Evolutionary conservation across 2,113 vertebrate genomes (phyloP).

Genomic region (Catharus fuscescens): DNA sequence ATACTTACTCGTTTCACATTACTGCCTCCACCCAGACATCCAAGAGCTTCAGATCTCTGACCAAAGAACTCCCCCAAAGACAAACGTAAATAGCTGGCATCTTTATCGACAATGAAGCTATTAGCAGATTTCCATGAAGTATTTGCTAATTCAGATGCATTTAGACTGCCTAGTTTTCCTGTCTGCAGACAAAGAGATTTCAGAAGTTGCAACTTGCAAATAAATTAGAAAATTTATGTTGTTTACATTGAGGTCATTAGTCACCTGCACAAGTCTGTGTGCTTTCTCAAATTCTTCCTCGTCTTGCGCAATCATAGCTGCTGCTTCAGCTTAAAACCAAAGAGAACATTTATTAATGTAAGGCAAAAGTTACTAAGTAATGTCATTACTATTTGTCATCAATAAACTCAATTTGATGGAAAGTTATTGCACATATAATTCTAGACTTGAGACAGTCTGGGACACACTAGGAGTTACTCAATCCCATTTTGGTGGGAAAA

Average conservation of each 20-base stretch:
- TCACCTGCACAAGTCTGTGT: slow-evolving; percentile 90
- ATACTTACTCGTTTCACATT: slow-evolving; percentile 87
- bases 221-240: neutral
- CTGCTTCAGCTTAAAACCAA: slow-evolving; percentile 82
- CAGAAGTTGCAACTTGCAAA: neutral
- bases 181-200: slow-evolving; percentile 74
- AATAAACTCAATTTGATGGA: neutral
- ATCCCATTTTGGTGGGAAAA: rapidly evolving
- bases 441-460: neutral
- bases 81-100: slow-evolving; percentile 87
- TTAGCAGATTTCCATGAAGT: slow-evolving; percentile 83
- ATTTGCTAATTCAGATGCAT: slow-evolving; percentile 71
- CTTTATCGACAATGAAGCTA: slow-evolving; percentile 74
- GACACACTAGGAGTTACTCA: neutral
- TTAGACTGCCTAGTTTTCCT: slow-evolving; percentile 79
- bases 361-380: neutral
- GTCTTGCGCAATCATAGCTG: slow-evolving; percentile 88
- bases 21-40: slow-evolving; percentile 84
- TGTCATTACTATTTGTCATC: neutral
- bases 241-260: neutral
- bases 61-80: slow-evolving; percentile 93
- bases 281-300: slow-evolving; percentile 92
- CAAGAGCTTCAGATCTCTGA: slow-evolving; percentile 93
- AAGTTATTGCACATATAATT: neutral
- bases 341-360: neutral